Percentiles rank a stretch among this genome's conserved stretches.
These are phyloP conservation scores for Allacma fusca DNA, from an alignment of 2,888 invertebrate genomes.

Conservation along the genomic window DNA sequence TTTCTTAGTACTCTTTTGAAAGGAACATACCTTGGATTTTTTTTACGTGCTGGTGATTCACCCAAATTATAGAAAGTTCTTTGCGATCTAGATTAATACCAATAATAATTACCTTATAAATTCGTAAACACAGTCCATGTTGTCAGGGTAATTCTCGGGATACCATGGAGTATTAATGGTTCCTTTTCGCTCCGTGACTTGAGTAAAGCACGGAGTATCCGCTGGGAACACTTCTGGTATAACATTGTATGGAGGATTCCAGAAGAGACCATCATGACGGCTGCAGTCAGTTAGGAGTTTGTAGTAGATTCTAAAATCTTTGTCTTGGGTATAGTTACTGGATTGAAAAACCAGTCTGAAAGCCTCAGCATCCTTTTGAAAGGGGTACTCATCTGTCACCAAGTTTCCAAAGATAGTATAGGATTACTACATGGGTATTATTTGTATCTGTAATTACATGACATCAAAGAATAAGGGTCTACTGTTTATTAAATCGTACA, in stretches of 20 bases:
- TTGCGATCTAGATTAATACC: too few relatives aligned
- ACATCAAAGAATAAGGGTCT: too few relatives aligned
- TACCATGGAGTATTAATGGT: constrained; percentile 63
- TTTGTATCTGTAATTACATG: too few relatives aligned
- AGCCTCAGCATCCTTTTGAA: constrained; percentile 62
- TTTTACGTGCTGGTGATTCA: too few relatives aligned
- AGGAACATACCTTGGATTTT: too few relatives aligned
- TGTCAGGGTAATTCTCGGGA: constrained; percentile 62
- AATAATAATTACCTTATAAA: constrained; percentile 62
- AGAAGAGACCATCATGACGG: constrained; percentile 59
- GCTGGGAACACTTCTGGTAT: constrained; percentile 60
- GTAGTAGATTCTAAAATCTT: constrained; percentile 62
- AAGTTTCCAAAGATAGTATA: too few relatives aligned
- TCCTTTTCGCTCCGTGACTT: constrained; percentile 62
- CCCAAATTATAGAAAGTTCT: too few relatives aligned
- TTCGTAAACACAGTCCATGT: constrained; percentile 63
- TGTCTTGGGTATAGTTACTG: constrained; percentile 49
- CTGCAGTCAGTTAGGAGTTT: constrained; percentile 59
- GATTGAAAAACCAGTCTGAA: constrained; percentile 62
- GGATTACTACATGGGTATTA: too few relatives aligned
- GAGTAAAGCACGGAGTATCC: constrained; percentile 62
- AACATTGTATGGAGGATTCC: constrained; percentile 60
- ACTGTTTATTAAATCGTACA: constrained; percentile 61
- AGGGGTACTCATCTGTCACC: constrained; percentile 63
- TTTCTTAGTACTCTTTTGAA: too few relatives aligned